Conservation (phyloP, 2,888 invertebrate species). For the Choreutis nemorana region DNA sequence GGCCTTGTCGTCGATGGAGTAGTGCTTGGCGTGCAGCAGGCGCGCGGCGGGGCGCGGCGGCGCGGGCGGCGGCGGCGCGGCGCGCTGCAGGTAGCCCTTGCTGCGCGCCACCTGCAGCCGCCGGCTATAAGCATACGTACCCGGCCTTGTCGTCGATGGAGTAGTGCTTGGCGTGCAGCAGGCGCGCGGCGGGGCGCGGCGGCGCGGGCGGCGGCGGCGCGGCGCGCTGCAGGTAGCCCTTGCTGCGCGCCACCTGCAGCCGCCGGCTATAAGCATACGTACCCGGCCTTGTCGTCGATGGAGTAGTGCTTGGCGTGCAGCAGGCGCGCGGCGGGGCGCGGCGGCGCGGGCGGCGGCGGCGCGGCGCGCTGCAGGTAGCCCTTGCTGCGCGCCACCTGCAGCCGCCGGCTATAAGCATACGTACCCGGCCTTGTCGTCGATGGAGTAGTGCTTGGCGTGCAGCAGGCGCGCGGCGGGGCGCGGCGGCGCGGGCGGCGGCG, state of each 20-base stretch:
- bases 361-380: conserved; percentile 53
- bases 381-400: conserved; percentile 74
- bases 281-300: conserved; percentile 36
- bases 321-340: conserved; percentile 80
- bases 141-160: conserved; percentile 31
- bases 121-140: conserved; percentile 73
- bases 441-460: conserved; percentile 27
- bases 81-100: conserved; percentile 57
- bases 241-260: conserved; percentile 73
- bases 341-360: conserved; percentile 71
- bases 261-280: conserved; percentile 73
- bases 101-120: conserved; percentile 72
- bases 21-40: conserved; percentile 38
- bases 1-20: conserved; percentile 31
- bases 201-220: conserved; percentile 71
- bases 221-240: conserved; percentile 59
- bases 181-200: conserved; percentile 80
- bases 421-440: conserved; percentile 49
- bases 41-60: conserved; percentile 79
- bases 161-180: conserved; percentile 35
- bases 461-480: conserved; percentile 81
- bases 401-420: conserved; percentile 71
- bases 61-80: conserved; percentile 72
- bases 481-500: conserved; percentile 69
- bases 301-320: conserved; percentile 32